phyloP scores from a whole-genome alignment of 1,140 invertebrate species.

The Platyscapa corneri region DNA sequence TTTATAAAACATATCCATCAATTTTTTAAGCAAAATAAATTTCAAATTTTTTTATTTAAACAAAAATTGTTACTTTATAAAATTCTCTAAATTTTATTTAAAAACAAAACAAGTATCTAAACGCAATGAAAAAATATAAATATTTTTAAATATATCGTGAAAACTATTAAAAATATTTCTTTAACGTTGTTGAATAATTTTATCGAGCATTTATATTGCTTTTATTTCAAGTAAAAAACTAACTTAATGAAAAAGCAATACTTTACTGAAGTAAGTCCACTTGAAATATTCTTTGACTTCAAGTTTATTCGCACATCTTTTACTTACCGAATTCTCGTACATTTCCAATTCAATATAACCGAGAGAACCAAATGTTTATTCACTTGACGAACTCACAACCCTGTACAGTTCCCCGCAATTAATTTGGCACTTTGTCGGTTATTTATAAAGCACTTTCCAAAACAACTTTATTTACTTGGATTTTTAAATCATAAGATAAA shows the following conservation, averaged over 20 bases:
- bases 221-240: background rate
- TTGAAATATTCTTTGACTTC: background rate
- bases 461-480: slow-evolving; percentile 28
- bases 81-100: too few species aligned
- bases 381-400: slow-evolving; percentile 10
- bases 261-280: background rate
- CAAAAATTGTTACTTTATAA: too few species aligned
- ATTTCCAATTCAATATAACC: background rate
- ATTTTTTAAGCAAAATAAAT: too few species aligned
- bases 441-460: slow-evolving; percentile 34
- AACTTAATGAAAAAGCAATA: background rate
- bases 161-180: too few species aligned
- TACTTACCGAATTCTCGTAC: background rate
- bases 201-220: too few species aligned
- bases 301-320: background rate
- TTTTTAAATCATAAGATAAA: slow-evolving; percentile 35
- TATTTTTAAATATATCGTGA: too few species aligned
- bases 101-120: too few species aligned
- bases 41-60: too few species aligned
- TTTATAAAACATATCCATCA: too few species aligned
- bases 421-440: slow-evolving; percentile 9
- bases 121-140: too few species aligned
- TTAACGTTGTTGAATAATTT: too few species aligned
- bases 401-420: slow-evolving; percentile 9
- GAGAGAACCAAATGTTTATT: slow-evolving; percentile 19